A percentile compares a stretch with the other conserved stretches of the same genome.
Evolutionary conservation across 2,113 vertebrate genomes (phyloP).

Genomic region (Cairina moschata): DNA sequence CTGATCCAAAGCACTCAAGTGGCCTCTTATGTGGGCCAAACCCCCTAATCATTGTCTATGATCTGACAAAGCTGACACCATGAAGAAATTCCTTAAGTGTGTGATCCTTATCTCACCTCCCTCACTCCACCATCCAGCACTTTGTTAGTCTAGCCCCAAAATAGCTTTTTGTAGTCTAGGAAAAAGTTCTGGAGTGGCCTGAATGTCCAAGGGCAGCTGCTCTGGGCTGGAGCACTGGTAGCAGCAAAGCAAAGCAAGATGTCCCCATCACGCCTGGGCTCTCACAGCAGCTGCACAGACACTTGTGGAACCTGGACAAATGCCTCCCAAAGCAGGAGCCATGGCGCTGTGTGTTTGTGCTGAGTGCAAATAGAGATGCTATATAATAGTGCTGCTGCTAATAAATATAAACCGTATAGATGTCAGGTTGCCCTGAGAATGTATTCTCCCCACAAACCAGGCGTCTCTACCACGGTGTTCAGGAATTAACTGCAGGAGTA

Average conservation of each 20-base stretch:
- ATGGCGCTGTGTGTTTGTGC: fast-evolving
- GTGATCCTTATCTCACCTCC: not conserved
- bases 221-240: not conserved
- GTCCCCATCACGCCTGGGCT: not conserved
- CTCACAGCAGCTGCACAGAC: fast-evolving
- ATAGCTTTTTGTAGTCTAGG: fast-evolving
- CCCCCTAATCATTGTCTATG: not conserved
- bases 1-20: not conserved
- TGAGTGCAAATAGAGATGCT: not conserved
- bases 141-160: not conserved
- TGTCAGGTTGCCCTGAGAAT: slow-evolving; percentile 2
- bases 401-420: not conserved
- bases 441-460: not conserved
- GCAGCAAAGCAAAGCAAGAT: not conserved
- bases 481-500: slow-evolving; percentile 7
- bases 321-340: not conserved
- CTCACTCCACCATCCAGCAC: fast-evolving
- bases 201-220: not conserved
- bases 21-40: not conserved
- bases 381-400: not conserved
- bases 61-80: fast-evolving
- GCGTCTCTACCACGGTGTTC: not conserved
- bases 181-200: not conserved
- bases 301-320: not conserved
- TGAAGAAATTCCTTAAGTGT: fast-evolving